These are phyloP conservation scores for Dolichopus griseipennis DNA, from an alignment of 2,888 invertebrate species.

Conservation along the genomic window DNA sequence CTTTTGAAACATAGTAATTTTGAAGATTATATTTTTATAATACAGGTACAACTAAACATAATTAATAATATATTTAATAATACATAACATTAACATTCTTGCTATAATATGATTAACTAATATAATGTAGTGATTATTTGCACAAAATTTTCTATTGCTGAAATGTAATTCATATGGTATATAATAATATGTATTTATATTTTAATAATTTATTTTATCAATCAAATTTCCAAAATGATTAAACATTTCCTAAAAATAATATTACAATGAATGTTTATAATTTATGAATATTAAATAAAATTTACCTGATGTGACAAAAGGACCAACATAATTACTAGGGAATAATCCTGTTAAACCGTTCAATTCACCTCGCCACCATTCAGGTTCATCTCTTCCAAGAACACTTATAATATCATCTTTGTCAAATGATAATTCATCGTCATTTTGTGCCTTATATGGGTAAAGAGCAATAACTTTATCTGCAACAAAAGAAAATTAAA, in stretches of 20 bases:
- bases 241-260: not conserved
- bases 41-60: conserved; percentile 6
- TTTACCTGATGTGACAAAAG: conserved; percentile 48
- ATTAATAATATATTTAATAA: conserved; percentile 2
- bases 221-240: not conserved
- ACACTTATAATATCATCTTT: conserved; percentile 87
- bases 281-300: not conserved
- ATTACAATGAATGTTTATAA: not conserved
- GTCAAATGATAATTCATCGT: conserved; percentile 87
- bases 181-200: not conserved
- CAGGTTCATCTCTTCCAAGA: conserved; percentile 84
- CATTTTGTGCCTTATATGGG: conserved; percentile 88
- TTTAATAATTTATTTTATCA: not conserved
- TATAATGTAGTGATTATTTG: conserved; percentile 1
- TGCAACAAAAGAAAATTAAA: conserved; percentile 31
- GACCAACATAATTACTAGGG: conserved; percentile 90
- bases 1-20: not conserved
- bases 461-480: conserved; percentile 89
- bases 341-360: conserved; percentile 85
- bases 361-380: conserved; percentile 95
- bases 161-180: not conserved
- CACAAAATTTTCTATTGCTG: conserved; percentile 6
- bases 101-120: conserved; percentile 6
- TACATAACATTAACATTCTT: conserved; percentile 1
- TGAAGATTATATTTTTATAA: not conserved